A percentile compares a stretch with the other conserved stretches of the same genome.
Evolutionary conservation across 2,797 vertebrate species (phyloP).

Genomic region (Cichlasoma orientale): DNA sequence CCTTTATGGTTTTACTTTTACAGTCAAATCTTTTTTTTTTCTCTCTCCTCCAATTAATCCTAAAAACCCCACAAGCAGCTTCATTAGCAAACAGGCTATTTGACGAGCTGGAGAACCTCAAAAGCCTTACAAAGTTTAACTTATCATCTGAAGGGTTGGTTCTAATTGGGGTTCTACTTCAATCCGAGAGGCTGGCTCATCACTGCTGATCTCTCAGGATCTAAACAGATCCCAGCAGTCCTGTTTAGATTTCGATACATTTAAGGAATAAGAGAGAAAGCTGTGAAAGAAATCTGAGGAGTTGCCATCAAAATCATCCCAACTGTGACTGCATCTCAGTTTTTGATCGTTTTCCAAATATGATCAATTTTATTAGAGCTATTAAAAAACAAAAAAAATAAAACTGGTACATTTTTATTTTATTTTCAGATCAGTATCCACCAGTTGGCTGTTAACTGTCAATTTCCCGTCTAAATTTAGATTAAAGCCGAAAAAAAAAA

Average conservation of each 20-base stretch:
- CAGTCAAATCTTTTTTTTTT: not conserved
- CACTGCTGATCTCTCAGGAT: not conserved
- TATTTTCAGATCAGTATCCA: not conserved
- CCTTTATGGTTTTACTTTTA: not conserved
- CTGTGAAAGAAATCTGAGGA: not conserved
- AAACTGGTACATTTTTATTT: accelerated
- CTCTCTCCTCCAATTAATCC: not conserved
- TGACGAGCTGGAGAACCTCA: slow-evolving; percentile 14
- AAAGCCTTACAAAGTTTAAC: not conserved
- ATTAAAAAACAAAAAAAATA: not conserved
- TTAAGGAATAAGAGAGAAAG: not conserved
- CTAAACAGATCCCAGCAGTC: not conserved
- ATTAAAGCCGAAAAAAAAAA: not conserved
- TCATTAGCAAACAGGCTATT: slow-evolving; percentile 16
- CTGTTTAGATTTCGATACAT: not conserved
- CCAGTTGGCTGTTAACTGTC: not conserved
- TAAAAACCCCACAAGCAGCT: slow-evolving; percentile 30
- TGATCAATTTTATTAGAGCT: not conserved
- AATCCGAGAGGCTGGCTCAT: not conserved
- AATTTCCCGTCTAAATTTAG: not conserved
- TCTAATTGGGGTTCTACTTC: not conserved
- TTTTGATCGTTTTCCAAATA: not conserved
- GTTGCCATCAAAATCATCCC: not conserved
- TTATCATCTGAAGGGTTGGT: slow-evolving; percentile 5
- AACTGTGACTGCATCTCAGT: not conserved